Evolutionary conservation across 2,888 invertebrate genomes (phyloP), one percentile per base, ranked within the genome.

Genomic region (Sminthurides aquaticus): DNA sequence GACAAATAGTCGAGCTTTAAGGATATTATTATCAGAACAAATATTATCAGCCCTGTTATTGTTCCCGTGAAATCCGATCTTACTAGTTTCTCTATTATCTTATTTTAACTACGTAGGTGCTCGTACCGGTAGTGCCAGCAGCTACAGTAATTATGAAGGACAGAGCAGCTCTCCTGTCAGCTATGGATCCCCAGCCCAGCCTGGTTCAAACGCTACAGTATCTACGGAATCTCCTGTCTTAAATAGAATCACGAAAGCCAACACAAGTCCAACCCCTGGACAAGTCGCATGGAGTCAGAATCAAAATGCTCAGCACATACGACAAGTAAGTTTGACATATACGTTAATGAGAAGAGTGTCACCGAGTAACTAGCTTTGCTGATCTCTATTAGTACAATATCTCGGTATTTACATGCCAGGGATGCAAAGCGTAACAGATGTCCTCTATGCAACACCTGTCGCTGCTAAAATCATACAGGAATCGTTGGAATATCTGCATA

Each of bases 131-230:
- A 87, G 87, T 74, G 84, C 86, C 49, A 73, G 60, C 87, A 87
- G 77, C 25, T 88, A 88, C 76, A 79, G 79, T 49, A 85, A 84
- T 70, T 90, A 89, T 72, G 91, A 89, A 78, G 72, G 72, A 54
- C 83, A 88, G 34, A 88, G 87, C 62, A 85, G 87, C 60, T 89
- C 89, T 25, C 89, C 87, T 49, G 83, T 84, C 71, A 83, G 82
- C 59, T 84, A 84, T 73, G 85, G 84, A 49, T 77, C 77, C 52
- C 77, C 77, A 25, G 84, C 84, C 58, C 84, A 84, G 28, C 84
- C 82, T n/a, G 82, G 78, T 77, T 85, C 84, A 75, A 85, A 84
- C 77, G 84, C 78, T 77, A 71, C 76, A 60, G 75, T 75, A 62
- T 72, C 75, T 64, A 71, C 73, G 22, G 71, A 73, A 60, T 74